A percentile compares a stretch with the other conserved stretches of the same genome.
These are phyloP conservation scores for Gallinago media DNA, from an alignment of 2,113 vertebrate species.

Conservation along the genomic window DNA sequence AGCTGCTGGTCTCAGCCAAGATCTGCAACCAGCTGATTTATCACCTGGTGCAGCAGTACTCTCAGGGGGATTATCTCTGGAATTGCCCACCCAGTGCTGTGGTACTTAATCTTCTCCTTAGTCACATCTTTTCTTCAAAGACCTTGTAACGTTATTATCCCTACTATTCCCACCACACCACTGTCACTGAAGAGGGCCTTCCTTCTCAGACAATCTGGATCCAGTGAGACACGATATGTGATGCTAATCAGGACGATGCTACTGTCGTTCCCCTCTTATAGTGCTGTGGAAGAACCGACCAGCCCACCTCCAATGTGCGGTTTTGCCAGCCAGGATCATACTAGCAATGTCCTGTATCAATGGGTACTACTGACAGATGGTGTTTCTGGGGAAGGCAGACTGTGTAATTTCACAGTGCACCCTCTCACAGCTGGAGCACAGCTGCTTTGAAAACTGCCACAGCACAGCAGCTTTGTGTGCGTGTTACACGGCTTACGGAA, in stretches of 20 bases:
- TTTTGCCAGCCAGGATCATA: neutral
- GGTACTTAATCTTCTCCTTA: neutral
- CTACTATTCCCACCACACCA: neutral
- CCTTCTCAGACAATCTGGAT: neutral
- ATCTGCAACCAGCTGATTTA: neutral
- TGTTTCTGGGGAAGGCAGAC: neutral
- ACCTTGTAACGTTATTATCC: neutral
- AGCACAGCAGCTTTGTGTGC: fast-evolving
- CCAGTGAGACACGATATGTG: fast-evolving
- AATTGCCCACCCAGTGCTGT: neutral
- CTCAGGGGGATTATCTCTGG: neutral
- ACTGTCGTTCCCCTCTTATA: neutral
- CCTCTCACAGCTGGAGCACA: neutral
- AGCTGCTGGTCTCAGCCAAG: neutral
- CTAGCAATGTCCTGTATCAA: neutral
- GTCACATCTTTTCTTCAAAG: neutral
- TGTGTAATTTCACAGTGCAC: neutral
- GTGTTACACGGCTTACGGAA: neutral
- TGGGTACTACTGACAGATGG: neutral
- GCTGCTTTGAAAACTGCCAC: neutral
- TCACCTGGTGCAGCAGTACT: neutral
- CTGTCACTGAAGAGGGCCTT: neutral
- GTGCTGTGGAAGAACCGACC: neutral
- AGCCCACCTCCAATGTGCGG: neutral
- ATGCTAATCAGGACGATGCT: neutral